Conservation (phyloP, 2,113 vertebrate species). For the Mohoua ochrocephala region DNA sequence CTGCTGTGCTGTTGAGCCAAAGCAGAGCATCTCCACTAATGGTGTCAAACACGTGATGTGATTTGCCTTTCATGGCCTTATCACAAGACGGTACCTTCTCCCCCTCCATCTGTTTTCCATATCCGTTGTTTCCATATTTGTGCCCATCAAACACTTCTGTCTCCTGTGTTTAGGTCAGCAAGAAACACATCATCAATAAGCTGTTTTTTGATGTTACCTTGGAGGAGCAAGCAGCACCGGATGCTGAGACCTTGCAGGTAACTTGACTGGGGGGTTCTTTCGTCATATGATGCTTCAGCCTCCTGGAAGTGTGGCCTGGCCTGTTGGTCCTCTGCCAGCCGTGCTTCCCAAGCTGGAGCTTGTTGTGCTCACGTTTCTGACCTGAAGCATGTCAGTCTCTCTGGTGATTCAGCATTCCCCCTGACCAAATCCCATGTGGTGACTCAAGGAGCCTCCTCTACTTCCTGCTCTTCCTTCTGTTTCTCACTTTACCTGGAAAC, state of each 20-base stretch:
- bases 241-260: constrained; percentile 91
- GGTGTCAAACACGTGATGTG: neutral
- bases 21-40: neutral
- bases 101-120: neutral
- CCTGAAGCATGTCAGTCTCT: neutral
- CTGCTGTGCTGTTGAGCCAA: neutral
- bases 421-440: neutral
- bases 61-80: neutral
- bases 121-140: neutral
- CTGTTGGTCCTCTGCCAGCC: neutral
- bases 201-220: constrained; percentile 87
- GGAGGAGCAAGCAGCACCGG: constrained; percentile 75
- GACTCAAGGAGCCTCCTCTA: neutral
- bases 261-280: neutral
- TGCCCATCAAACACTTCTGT: neutral
- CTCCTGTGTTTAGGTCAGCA: constrained; percentile 81
- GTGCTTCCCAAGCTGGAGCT: neutral
- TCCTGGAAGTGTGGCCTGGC: neutral
- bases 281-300: neutral
- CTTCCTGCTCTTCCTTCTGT: neutral
- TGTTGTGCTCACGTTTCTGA: neutral
- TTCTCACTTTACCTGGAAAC: neutral
- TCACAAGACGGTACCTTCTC: neutral
- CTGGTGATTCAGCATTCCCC: neutral
- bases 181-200: constrained; percentile 87